Evolutionary conservation across 2,113 vertebrate species (phyloP).

Genomic region (Macrotus californicus): DNA sequence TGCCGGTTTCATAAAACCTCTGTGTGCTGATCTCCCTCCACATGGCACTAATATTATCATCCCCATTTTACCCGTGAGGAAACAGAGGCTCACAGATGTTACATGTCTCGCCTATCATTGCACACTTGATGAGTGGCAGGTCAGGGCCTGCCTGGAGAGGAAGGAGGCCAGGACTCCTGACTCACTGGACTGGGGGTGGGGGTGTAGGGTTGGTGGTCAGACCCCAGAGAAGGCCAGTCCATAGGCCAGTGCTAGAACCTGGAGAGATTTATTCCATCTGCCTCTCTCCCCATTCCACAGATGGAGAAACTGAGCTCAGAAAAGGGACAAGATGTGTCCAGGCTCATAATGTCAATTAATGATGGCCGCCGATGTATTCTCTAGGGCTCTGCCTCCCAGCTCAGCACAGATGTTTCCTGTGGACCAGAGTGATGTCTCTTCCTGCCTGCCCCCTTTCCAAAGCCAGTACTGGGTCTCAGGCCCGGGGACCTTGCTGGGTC

Average conservation of each 20-base stretch:
- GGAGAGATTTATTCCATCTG: neutral
- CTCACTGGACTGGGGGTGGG: accelerated
- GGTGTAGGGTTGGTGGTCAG: neutral
- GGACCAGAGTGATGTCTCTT: neutral
- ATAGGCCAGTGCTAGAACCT: neutral
- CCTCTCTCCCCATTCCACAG: neutral
- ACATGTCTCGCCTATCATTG: neutral
- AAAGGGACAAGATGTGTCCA: neutral
- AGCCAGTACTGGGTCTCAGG: neutral
- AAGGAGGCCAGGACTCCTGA: neutral
- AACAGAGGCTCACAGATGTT: neutral
- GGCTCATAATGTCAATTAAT: neutral
- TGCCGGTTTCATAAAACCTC: neutral
- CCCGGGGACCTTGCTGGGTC: neutral
- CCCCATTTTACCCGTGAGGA: neutral
- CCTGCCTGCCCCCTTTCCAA: neutral
- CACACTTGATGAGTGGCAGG: neutral
- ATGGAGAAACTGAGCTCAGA: neutral
- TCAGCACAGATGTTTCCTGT: neutral
- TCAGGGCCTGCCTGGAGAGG: neutral
- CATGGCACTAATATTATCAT: neutral
- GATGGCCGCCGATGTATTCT: neutral
- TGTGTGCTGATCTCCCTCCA: neutral
- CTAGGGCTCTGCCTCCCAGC: neutral
- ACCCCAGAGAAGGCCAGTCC: neutral